phyloP scores from a whole-genome alignment of 2,888 invertebrate species.

The Machimus atricapillus region DNA sequence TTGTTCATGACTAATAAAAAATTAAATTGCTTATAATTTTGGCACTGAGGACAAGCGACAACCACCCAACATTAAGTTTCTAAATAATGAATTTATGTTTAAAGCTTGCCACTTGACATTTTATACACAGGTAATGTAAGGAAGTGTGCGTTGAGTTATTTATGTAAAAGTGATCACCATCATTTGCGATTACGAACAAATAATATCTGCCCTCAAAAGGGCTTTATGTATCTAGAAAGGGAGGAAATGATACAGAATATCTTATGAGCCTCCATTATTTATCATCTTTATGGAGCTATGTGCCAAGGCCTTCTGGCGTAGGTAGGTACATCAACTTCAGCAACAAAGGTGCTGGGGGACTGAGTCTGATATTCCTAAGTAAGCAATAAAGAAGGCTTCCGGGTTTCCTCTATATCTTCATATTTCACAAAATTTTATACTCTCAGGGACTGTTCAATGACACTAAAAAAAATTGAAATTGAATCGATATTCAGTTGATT shows the following conservation, averaged over 20 bases:
- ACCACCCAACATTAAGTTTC: neutral
- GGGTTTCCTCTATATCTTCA: neutral
- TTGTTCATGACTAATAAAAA: neutral
- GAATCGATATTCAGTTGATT: neutral
- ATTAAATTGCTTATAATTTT: neutral
- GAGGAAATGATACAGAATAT: neutral
- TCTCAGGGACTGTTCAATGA: neutral
- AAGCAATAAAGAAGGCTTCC: neutral
- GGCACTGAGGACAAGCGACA: neutral
- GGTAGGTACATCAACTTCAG: neutral
- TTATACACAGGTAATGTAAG: neutral
- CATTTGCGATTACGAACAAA: neutral
- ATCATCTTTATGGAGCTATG: neutral
- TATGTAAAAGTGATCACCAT: neutral
- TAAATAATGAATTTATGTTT: neutral
- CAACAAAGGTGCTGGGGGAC: neutral
- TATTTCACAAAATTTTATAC: neutral
- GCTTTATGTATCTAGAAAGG: neutral
- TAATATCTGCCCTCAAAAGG: neutral
- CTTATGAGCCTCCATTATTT: neutral
- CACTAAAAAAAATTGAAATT: neutral
- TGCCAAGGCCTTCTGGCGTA: neutral
- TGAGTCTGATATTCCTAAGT: neutral
- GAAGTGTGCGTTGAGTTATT: neutral
- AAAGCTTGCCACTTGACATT: neutral